phyloP scores from a whole-genome alignment of 2,113 vertebrate genomes.

The Callionymus lyra region DNA sequence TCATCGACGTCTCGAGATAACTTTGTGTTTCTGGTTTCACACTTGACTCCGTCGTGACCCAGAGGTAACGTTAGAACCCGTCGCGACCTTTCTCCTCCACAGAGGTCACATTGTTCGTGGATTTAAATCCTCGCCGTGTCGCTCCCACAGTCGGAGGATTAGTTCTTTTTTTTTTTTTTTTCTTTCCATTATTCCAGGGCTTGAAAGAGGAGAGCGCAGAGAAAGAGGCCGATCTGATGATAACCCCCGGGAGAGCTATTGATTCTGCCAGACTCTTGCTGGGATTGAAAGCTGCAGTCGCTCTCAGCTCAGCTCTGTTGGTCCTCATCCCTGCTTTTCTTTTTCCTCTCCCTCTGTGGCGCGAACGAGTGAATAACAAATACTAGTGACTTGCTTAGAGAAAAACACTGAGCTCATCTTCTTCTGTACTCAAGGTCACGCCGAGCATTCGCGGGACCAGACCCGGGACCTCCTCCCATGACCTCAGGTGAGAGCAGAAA shows the following conservation, averaged over 20 bases:
- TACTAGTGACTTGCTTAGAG: no score
- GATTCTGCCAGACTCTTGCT: conserved; percentile 29
- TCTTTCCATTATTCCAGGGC: conserved; percentile 26
- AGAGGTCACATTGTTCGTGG: not conserved
- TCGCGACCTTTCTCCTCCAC: conserved; percentile 18
- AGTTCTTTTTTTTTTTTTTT: conserved; percentile 4
- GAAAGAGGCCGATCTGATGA: conserved; percentile 23
- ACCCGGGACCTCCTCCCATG: no score
- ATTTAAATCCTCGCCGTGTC: conserved; percentile 25
- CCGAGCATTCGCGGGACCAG: no score
- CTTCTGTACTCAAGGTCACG: no score
- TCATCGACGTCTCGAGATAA: no score
- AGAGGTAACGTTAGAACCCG: conserved; percentile 22
- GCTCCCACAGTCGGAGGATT: conserved; percentile 28
- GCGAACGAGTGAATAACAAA: no score
- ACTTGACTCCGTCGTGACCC: conserved; percentile 10
- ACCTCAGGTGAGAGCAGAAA: no score
- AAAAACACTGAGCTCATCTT: no score
- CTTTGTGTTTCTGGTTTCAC: no score
- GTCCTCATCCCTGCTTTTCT: no score
- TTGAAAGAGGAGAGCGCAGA: conserved; percentile 11
- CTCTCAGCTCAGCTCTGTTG: not conserved
- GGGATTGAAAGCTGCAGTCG: not conserved
- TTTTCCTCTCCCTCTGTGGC: no score
- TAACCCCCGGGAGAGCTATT: conserved; percentile 24